Percentiles rank a stretch among this genome's conserved stretches.
Evolutionary conservation across 2,797 vertebrate species (phyloP).

Genomic region (Trachurus trachurus): DNA sequence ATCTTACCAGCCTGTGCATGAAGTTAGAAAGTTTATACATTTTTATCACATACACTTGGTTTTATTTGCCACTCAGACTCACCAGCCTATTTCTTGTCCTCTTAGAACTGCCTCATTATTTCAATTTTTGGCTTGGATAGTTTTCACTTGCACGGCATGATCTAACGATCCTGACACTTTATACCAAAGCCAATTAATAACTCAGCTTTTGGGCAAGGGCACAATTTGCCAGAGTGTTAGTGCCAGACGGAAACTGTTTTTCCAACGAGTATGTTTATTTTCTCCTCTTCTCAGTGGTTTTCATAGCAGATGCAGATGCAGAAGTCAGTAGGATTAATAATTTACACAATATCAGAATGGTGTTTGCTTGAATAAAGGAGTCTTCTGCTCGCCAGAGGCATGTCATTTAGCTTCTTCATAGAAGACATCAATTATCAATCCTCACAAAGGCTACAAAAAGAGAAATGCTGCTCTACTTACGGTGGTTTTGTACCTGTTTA

Average conservation of each 20-base stretch:
- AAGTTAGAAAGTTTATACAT: neutral
- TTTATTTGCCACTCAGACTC: constrained; percentile 9
- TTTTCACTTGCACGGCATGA: constrained; percentile 64
- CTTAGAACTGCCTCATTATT: constrained; percentile 60
- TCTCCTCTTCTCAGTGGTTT: neutral
- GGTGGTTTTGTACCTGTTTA: neutral
- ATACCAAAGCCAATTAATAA: constrained; percentile 69
- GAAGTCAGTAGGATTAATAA: constrained; percentile 32
- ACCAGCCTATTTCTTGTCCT: constrained; percentile 54
- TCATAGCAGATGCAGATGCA: constrained; percentile 14
- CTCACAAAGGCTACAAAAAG: neutral
- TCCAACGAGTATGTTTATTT: neutral
- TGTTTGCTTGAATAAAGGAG: constrained; percentile 10
- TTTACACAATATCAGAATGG: constrained; percentile 20
- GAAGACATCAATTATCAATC: constrained; percentile 10
- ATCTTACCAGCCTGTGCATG: neutral
- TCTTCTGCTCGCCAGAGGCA: neutral
- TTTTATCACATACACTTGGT: neutral
- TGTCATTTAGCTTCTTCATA: neutral
- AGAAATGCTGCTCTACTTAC: neutral
- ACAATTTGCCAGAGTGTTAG: constrained; percentile 20
- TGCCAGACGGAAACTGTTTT: constrained; percentile 28
- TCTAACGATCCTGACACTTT: constrained; percentile 58
- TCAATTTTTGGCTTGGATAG: constrained; percentile 57
- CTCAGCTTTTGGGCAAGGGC: constrained; percentile 37